Conservation (phyloP, 2,797 vertebrate genomes). For the Astyanax mexicanus region DNA sequence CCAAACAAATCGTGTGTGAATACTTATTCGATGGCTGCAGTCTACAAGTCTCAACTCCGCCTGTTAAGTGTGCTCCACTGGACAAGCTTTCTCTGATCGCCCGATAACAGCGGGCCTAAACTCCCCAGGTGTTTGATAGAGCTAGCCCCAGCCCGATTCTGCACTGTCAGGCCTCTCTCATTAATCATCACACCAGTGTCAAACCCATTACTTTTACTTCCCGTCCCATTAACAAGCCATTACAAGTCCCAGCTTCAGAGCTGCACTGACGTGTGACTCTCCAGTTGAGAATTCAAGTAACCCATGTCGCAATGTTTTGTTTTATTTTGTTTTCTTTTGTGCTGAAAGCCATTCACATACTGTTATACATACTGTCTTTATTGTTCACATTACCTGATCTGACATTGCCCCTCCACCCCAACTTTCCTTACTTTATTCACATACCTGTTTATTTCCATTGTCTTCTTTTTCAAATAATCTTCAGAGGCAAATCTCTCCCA, state of each 20-base stretch:
- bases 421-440: not conserved
- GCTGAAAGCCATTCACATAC: constrained; percentile 72
- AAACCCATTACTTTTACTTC: constrained; percentile 70
- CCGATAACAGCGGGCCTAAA: constrained; percentile 64
- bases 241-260: constrained; percentile 62
- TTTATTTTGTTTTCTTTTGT: constrained; percentile 73
- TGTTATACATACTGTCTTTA: constrained; percentile 67
- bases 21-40: constrained; percentile 24
- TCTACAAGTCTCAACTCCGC: constrained; percentile 56
- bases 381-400: constrained; percentile 64
- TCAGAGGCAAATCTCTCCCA: not conserved
- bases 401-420: constrained; percentile 43
- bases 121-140: constrained; percentile 72
- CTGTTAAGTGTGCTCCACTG: constrained; percentile 32
- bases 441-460: too few species aligned
- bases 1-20: constrained; percentile 35
- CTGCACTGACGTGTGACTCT: constrained; percentile 46
- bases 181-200: constrained; percentile 80
- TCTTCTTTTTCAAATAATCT: constrained; percentile 55
- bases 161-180: constrained; percentile 70
- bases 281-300: constrained; percentile 59
- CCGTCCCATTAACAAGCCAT: constrained; percentile 74
- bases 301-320: constrained; percentile 67
- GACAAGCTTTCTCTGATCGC: constrained; percentile 65
- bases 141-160: constrained; percentile 68